Evolutionary conservation across 37 sponge, comb jelly and placozoan species (phyloP).

Genomic region (Agelas oroides): DNA sequence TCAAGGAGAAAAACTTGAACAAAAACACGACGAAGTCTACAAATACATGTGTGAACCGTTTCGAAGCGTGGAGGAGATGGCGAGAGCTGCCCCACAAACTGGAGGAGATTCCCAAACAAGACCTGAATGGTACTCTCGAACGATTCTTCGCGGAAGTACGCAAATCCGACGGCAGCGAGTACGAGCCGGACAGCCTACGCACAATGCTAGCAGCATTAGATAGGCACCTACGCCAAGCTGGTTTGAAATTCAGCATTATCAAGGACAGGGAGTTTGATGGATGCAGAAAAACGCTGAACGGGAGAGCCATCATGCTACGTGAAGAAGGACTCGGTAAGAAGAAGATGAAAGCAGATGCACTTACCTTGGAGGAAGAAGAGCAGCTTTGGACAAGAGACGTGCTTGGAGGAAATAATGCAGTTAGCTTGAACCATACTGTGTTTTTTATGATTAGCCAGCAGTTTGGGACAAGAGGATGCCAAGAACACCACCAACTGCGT

Average conservation of each 20-base stretch:
- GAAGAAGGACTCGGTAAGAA: conserved; percentile 1
- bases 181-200: background rate
- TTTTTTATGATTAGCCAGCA: conserved; percentile 18
- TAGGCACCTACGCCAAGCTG: background rate
- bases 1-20: no score
- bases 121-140: background rate
- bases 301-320: conserved; percentile 5
- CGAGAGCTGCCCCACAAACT: no score
- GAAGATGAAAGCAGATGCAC: conserved; percentile 1
- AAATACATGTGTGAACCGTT: background rate
- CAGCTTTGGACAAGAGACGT: conserved; percentile 35
- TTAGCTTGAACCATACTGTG: conserved; percentile 3
- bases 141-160: background rate
- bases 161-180: background rate
- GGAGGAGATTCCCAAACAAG: background rate
- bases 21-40: background rate
- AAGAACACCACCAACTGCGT: conserved; percentile 14
- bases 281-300: background rate
- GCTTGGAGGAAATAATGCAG: conserved; percentile 1
- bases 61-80: background rate
- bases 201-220: conserved; percentile 18
- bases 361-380: conserved; percentile 14
- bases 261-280: background rate
- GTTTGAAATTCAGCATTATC: background rate
- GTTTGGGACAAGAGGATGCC: conserved; percentile 6